A percentile compares a stretch with the other conserved stretches of the same genome.
Evolutionary conservation across 1,140 invertebrate genomes (phyloP).

Genomic region (Drosophila gunungcola): DNA sequence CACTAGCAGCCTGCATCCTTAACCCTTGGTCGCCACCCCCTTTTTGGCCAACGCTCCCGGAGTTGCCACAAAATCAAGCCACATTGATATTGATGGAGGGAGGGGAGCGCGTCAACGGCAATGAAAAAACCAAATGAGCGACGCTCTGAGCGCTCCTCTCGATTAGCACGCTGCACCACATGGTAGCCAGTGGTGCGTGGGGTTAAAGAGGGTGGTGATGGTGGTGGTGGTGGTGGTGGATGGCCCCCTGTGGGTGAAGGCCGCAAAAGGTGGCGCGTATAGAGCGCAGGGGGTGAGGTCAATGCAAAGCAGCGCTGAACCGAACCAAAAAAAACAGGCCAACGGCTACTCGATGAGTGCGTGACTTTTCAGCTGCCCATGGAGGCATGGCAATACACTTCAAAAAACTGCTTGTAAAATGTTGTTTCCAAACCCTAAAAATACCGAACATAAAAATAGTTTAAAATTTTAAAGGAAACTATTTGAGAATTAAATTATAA

Average conservation of each 20-base stretch:
- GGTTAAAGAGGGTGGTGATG: neutral
- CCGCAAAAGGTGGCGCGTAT: neutral
- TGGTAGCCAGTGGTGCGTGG: conserved; percentile 11
- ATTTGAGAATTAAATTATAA: too few relatives aligned
- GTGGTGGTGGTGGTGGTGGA: neutral
- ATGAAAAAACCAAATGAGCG: conserved; percentile 58
- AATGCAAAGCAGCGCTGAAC: conserved; percentile 1
- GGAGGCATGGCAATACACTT: neutral
- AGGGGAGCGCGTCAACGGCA: conserved; percentile 29
- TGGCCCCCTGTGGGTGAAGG: neutral
- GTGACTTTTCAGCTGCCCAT: conserved; percentile 3
- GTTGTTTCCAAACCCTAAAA: too few relatives aligned
- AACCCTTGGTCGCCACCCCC: neutral
- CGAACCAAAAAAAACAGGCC: conserved; percentile 12
- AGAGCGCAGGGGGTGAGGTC: conserved; percentile 2
- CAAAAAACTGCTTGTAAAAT: too few relatives aligned
- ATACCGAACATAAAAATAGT: too few relatives aligned
- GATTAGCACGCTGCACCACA: conserved; percentile 58
- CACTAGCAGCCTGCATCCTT: conserved; percentile 8
- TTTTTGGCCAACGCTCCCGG: neutral
- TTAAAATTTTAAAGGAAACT: too few relatives aligned
- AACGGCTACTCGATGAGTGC: neutral
- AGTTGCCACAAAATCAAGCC: conserved; percentile 50
- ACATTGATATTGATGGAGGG: conserved; percentile 32
- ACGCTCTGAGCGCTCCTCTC: conserved; percentile 66